Conservation (phyloP, 2,888 invertebrate genomes). For the Aplocera efformata region DNA sequence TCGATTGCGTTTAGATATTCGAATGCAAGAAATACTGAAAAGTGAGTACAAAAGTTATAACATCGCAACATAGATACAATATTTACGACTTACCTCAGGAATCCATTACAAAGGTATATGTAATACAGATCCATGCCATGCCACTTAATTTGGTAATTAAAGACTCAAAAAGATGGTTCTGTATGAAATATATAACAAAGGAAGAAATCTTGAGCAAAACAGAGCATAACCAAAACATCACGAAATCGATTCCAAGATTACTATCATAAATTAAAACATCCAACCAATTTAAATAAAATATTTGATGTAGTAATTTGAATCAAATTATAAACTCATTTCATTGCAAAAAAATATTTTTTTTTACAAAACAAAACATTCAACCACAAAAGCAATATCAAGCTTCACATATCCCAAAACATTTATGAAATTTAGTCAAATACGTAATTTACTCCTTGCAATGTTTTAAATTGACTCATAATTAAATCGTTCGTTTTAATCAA, state of each 20-base stretch:
- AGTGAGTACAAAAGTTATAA: slow-evolving; percentile 27
- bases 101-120: slow-evolving; percentile 34
- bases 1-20: slow-evolving; percentile 60
- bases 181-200: slow-evolving; percentile 30
- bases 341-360: slow-evolving; percentile 25
- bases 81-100: slow-evolving; percentile 61
- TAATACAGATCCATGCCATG: slow-evolving; percentile 57
- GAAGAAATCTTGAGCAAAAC: slow-evolving; percentile 26
- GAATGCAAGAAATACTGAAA: slow-evolving; percentile 31
- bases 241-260: slow-evolving; percentile 75
- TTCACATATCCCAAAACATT: slow-evolving; percentile 33
- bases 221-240: slow-evolving; percentile 44
- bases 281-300: too few relatives aligned
- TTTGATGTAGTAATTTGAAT: neutral
- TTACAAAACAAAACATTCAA: slow-evolving; percentile 29
- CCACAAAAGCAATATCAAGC: slow-evolving; percentile 38
- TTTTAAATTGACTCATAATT: slow-evolving; percentile 69
- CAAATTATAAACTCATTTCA: slow-evolving; percentile 11
- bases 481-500: slow-evolving; percentile 44
- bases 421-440: slow-evolving; percentile 38
- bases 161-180: slow-evolving; percentile 4
- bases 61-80: slow-evolving; percentile 31
- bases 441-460: slow-evolving; percentile 78
- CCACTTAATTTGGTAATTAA: slow-evolving; percentile 31
- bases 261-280: slow-evolving; percentile 11